A percentile compares a stretch with the other conserved stretches of the same genome.
These are phyloP conservation scores for Polyploca ridens DNA, from an alignment of 2,888 invertebrate species.

Conservation along the genomic window DNA sequence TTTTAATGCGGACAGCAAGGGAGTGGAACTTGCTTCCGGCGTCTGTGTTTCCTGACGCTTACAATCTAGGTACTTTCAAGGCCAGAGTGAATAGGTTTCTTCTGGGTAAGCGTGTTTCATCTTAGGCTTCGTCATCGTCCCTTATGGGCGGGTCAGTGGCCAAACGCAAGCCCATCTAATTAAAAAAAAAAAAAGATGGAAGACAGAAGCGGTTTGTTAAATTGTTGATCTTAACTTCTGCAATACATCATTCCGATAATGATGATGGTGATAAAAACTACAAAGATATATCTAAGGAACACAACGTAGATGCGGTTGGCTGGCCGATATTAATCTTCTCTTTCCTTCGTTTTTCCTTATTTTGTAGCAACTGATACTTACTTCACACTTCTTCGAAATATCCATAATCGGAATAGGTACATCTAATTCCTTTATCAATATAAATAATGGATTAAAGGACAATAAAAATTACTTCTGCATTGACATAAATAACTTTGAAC, in stretches of 20 bases:
- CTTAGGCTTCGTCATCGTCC: too few species aligned
- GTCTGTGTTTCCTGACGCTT: too few species aligned
- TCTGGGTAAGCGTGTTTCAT: too few species aligned
- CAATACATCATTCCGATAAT: neutral
- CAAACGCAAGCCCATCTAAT: too few species aligned
- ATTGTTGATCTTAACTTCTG: neutral
- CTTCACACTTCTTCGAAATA: neutral
- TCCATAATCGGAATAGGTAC: neutral
- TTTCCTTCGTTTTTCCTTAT: slow-evolving; percentile 2
- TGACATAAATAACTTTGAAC: neutral
- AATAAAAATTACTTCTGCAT: neutral
- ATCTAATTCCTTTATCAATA: neutral
- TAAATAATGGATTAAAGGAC: neutral
- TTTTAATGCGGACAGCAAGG: too few species aligned
- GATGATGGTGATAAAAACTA: neutral
- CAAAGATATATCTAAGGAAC: neutral
- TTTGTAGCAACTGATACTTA: neutral
- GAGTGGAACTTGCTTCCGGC: too few species aligned
- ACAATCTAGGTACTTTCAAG: too few species aligned
- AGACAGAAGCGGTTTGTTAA: too few species aligned
- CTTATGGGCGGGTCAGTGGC: too few species aligned
- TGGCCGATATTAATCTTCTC: slow-evolving; percentile 2
- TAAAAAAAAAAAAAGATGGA: too few species aligned
- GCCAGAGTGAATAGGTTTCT: too few species aligned
- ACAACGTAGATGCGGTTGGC: slow-evolving; percentile 1